phyloP scores from a whole-genome alignment of 2,113 vertebrate species.

The Smithornis capensis region DNA sequence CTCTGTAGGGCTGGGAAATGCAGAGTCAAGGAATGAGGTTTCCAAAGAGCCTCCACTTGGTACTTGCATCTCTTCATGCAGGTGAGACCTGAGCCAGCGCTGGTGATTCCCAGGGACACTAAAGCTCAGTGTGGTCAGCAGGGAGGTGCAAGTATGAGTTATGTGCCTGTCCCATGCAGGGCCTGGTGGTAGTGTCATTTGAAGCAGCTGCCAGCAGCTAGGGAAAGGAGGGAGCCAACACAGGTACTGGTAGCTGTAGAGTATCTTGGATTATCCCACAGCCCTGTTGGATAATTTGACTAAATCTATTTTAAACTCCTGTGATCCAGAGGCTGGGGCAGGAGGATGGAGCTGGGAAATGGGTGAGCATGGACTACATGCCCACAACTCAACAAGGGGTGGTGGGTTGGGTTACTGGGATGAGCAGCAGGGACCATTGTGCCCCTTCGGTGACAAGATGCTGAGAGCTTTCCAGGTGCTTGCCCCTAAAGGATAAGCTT shows the following conservation, averaged over 20 bases:
- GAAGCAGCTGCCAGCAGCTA: not conserved
- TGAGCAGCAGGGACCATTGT: not conserved
- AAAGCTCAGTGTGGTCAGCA: not conserved
- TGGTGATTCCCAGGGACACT: fast-evolving
- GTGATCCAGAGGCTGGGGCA: not conserved
- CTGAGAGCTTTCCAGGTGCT: not conserved
- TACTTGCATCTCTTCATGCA: not conserved
- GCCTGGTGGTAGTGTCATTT: not conserved
- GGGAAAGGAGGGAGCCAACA: not conserved
- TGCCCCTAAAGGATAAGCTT: not conserved
- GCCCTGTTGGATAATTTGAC: not conserved
- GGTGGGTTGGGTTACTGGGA: not conserved
- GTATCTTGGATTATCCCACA: not conserved
- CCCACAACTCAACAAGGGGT: not conserved
- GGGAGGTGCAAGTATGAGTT: not conserved
- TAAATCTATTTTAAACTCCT: not conserved
- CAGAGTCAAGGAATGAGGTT: constrained; percentile 22
- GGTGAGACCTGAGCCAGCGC: fast-evolving
- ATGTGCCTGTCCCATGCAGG: not conserved
- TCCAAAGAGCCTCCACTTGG: not conserved
- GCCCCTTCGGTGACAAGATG: not conserved
- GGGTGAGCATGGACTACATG: not conserved
- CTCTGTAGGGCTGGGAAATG: constrained; percentile 33
- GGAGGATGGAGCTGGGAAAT: not conserved
- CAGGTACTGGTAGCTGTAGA: not conserved